Base-by-base conservation (phyloP, 2,113 vertebrate species). In the Python bivittatus region DNA sequence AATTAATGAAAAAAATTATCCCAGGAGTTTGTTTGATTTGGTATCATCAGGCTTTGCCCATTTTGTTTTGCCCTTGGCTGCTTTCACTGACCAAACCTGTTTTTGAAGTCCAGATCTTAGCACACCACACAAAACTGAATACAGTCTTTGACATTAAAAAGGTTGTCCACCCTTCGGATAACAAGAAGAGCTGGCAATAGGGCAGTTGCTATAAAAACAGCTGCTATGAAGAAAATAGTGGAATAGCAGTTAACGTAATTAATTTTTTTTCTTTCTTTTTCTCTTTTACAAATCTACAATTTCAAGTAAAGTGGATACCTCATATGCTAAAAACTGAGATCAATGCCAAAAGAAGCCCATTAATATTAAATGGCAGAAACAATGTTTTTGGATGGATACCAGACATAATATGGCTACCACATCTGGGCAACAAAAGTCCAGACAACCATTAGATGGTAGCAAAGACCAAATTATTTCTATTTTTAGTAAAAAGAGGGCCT, bases 341-440 rank as follows among this genome's bases (percentile, higher is more conserved):
- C 72, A 54, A 53, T 29, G 86, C 92, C 17, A 79, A 17, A 3
- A 84, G 5, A 58, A 48, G 33, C 64, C 7, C 33, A n/a, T 29
- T 33, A 17, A 20, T 0, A 33, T 42, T 88, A 10, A 85, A 52
- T 88, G 48, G 88, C 44, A 38, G 29, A 88, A 93, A 56, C 9
- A 60, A 89, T 0, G 0, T 6, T 27, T 42, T 27, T 0, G 10
- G 38, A 0, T 12, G 38, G 61, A 22, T 68, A 22, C 20, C 27
- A 90, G 20, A 52, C 1, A 0, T 1, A 42, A 79, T 42, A 79
- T 8, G 72, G 6, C 33, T 38, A 79, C 38, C 33, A 79, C 1
- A 9, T 33, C 72, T 79, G 33, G 17, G 33, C 17, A 38, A 17
- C 33, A 79, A 79, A 79, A 79, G 38, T 38, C 15, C 33, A 79